Percentiles rank a stretch among this genome's conserved stretches.
Evolutionary conservation across 2,797 vertebrate species (phyloP).

Genomic region (Typhlichthys eigenmanni): DNA sequence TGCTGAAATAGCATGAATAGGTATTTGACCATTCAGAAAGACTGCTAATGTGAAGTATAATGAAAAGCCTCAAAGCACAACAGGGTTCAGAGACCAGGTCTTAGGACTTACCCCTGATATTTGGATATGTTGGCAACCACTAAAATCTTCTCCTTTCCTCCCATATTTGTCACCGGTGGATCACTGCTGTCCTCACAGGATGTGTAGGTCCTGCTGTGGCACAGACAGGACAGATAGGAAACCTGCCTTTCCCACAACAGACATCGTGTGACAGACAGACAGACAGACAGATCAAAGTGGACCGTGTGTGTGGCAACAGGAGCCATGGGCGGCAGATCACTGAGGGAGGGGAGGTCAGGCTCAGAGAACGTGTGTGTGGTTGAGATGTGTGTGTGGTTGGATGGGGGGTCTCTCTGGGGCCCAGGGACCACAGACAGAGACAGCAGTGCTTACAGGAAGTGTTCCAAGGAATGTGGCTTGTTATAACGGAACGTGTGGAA

Average conservation of each 20-base stretch:
- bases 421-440: conserved; percentile 54
- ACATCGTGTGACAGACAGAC: conserved; percentile 26
- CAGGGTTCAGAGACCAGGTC: neutral
- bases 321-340: conserved; percentile 43
- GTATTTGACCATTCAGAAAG: too few species aligned
- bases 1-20: too few species aligned
- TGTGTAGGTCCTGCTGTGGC: too few species aligned
- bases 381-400: conserved; percentile 36
- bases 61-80: neutral
- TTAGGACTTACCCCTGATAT: conserved; percentile 79
- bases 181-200: too few species aligned
- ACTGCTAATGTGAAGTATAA: neutral
- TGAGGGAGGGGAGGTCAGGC: conserved; percentile 36
- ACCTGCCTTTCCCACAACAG: neutral
- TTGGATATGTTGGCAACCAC: conserved; percentile 74
- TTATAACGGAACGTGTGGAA: conserved; percentile 70
- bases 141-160: conserved; percentile 84
- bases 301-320: conserved; percentile 37
- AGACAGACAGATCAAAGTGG: neutral
- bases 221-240: neutral
- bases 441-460: conserved; percentile 76
- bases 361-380: too few species aligned
- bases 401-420: conserved; percentile 42
- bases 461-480: conserved; percentile 72
- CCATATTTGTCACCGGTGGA: conserved; percentile 71